Percentiles rank a stretch among this genome's conserved stretches.
These are phyloP conservation scores for Heptranchias perlo DNA, from an alignment of 2,113 vertebrate species.

Conservation along the genomic window DNA sequence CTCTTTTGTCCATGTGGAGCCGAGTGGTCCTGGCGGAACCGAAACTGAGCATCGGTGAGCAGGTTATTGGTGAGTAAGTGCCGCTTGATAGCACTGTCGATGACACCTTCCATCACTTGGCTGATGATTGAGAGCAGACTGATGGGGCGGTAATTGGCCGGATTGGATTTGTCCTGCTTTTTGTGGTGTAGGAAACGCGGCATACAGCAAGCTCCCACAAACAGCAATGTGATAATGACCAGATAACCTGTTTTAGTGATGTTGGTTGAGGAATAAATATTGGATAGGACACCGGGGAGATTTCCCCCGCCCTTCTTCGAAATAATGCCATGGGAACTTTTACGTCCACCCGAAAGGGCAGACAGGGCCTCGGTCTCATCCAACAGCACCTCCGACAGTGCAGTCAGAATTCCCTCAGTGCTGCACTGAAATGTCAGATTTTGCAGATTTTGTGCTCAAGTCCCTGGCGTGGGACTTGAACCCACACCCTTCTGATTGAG, in stretches of 20 bases:
- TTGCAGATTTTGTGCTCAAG: not conserved
- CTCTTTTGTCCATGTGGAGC: no score
- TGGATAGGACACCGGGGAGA: not conserved
- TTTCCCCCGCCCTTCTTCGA: not conserved
- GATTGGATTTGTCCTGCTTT: no score
- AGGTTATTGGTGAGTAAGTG: no score
- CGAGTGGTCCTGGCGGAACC: no score
- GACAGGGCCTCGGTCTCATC: not conserved
- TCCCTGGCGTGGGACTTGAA: not conserved
- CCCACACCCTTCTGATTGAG: not conserved
- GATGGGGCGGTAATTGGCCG: no score
- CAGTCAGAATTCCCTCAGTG: not conserved
- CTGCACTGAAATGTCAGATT: not conserved
- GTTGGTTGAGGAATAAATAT: not conserved
- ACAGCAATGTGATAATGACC: not conserved
- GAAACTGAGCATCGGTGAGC: no score
- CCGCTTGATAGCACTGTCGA: no score
- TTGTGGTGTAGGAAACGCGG: no score
- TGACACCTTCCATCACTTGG: no score
- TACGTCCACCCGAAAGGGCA: not conserved
- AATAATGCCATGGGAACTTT: not conserved
- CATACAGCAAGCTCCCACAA: not conserved
- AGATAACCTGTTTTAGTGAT: not conserved
- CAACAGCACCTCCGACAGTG: not conserved
- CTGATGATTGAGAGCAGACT: no score